Base-by-base conservation (phyloP, 2,113 vertebrate species). In the Sapayoa aenigma region DNA sequence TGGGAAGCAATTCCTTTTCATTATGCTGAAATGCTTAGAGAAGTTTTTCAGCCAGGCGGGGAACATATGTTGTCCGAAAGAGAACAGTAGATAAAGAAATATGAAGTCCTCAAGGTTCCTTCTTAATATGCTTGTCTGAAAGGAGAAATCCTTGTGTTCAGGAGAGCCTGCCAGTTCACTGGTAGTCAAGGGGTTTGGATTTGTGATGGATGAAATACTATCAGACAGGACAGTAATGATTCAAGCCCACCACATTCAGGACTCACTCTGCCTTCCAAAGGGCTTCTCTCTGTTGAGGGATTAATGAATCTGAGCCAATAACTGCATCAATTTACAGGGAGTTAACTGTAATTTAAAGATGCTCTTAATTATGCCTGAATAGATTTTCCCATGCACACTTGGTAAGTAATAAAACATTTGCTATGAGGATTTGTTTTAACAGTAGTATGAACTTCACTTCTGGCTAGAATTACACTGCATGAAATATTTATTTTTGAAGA, bases 281-380 rank as follows among this genome's bases (percentile, higher is more conserved):
- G 12, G n/a, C 59, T 83, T 68, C 31, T 87, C 33, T 78, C 1
- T 79, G 25, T 59, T 50, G 25, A 67, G 66, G 14, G 35, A 83
- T 91, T 82, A 93, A 71, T 65, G 46, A 83, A 58, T 82, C 65
- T 52, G 37, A 90, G 78, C 47, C 72, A 52, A 35, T 84, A 88
- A 93, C 74, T 81, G 41, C 69, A 84, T 94, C 83, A 78, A 62
- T 91, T 92, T 77, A 83, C 49, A 90, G 49, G 58, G 41, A 84
- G 41, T 91, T 94, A 84, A 56, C 67, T 89, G 55, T 92, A 94
- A 89, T 93, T 96, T 93, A 80, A 94, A 71, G 49, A 72, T 2
- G 5, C 35, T 93, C 35, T 91, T 77, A 88, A 94, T 96, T 90
- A 81, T 49, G 42, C 63, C 46, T 87, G 63, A 87, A 52, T 65